Base-by-base conservation (phyloP, 2,888 invertebrate species). In the Sesamia inferens region DNA sequence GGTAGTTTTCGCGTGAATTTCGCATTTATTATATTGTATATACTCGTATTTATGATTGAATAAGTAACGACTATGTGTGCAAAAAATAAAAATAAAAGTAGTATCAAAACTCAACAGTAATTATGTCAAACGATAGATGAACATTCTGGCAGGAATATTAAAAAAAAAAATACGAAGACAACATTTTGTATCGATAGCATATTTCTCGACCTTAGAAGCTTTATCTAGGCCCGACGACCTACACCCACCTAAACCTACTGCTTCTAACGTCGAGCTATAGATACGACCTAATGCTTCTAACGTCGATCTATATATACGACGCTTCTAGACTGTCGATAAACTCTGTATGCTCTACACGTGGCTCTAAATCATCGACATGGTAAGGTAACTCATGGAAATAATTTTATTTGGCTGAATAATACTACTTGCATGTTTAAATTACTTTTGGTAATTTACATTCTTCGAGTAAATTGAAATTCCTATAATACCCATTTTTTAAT, bases 381-480 rank as follows among this genome's bases (percentile, higher is more conserved):
- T 68, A 83, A 59, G 31, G 42, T 59, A 58, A 68, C 55, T 48
- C 39, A 63, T 63, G 62, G 59, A 71, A 73, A 68, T 16, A 71
- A 65, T 61, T 65, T 76, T 78, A 76, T 80, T 79, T 79, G 81
- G 80, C 71, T 68, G 66, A 77, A 78, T 78, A 77, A 80, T 77
- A 84, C 81, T 79, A 81, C 68, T 67, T 76, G 68, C 72, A 76
- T 62, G 57, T 70, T 78, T 74, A 71, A 76, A 73, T 76, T 57
- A 80, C 63, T 77, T 82, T 79, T 77, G 71, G 74, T 76, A 68
- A 24, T 68, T 67, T 64, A 68, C 68, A 63, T 63, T 75, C 58
- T 44, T 59, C 54, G 55, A 64, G 62, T n/a, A n/a, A n/a, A n/a
- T n/a, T n/a, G n/a, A n/a, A n/a, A n/a, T n/a, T n/a, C n/a, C n/a